Percentiles rank a stretch among this genome's conserved stretches.
Evolutionary conservation across 2,797 vertebrate genomes (phyloP).

Genomic region (Anguilla marmorata): DNA sequence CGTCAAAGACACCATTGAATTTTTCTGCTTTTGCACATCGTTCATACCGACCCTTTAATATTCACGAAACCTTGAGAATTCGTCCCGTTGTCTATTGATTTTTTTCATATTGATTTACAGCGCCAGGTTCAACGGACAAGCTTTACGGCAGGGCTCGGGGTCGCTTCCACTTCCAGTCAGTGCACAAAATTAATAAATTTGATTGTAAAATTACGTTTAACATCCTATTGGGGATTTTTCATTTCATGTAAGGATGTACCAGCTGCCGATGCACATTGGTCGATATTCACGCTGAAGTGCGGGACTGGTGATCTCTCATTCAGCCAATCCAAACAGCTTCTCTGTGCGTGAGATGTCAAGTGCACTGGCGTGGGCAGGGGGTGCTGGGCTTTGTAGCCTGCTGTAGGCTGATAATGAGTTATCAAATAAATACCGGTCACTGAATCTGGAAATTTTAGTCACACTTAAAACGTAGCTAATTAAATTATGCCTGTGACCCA

Average conservation of each 20-base stretch:
- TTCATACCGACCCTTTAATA: constrained; percentile 12
- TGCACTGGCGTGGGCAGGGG: too few species aligned
- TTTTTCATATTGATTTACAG: neutral
- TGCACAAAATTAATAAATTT: neutral
- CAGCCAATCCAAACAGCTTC: neutral
- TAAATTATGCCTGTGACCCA: too few species aligned
- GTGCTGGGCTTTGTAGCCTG: neutral
- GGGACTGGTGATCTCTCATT: too few species aligned
- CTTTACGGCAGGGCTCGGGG: neutral
- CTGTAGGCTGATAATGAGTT: neutral
- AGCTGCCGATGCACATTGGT: too few species aligned
- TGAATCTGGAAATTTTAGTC: too few species aligned
- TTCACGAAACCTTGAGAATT: constrained; percentile 5
- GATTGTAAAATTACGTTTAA: neutral
- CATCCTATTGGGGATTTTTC: too few species aligned
- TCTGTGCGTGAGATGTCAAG: neutral
- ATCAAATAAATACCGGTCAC: neutral
- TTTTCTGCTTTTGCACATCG: neutral
- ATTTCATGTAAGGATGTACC: too few species aligned
- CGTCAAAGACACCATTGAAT: neutral
- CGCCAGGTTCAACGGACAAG: neutral
- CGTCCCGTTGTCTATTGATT: neutral
- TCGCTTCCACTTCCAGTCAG: neutral
- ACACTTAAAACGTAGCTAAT: too few species aligned
- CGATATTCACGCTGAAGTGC: too few species aligned